Evolutionary conservation across 2,888 invertebrate genomes (phyloP).

Genomic region (Apodemia zela): DNA sequence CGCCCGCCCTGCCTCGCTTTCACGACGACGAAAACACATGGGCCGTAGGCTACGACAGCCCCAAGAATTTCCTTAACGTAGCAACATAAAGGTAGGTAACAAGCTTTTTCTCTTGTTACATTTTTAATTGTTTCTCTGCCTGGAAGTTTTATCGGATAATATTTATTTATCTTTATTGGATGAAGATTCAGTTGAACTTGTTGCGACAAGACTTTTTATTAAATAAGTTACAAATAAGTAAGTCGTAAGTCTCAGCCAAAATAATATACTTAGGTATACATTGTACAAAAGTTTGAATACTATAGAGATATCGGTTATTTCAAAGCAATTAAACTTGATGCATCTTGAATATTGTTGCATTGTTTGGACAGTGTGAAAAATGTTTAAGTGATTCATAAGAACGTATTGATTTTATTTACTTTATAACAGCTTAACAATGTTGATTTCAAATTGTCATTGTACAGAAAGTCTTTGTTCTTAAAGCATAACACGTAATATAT

Average conservation of each 20-base stretch:
- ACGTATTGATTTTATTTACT: background rate
- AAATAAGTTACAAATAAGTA: background rate
- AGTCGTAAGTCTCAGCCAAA: no score
- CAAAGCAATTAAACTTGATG: background rate
- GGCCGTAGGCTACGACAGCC: slow-evolving; percentile 26
- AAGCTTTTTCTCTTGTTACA: slow-evolving; percentile 7
- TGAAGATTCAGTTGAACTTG: background rate
- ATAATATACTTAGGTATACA: no score
- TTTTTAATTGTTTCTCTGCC: slow-evolving; percentile 17
- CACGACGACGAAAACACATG: slow-evolving; percentile 27
- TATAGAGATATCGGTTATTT: background rate
- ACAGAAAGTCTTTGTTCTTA: no score
- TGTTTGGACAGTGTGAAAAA: background rate
- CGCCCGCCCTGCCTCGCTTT: slow-evolving; percentile 39
- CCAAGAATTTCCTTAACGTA: slow-evolving; percentile 21
- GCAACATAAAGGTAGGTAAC: slow-evolving; percentile 27
- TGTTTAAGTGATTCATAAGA: background rate
- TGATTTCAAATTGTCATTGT: no score
- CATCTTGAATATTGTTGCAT: background rate
- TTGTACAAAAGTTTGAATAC: no score
- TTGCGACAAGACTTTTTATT: background rate
- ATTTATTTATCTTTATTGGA: slow-evolving; percentile 2
- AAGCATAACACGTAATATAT: no score
- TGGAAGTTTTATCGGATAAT: background rate
- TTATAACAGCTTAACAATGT: no score